phyloP scores from a whole-genome alignment of 2,113 vertebrate genomes.

The Tragelaphus buxtoni region DNA sequence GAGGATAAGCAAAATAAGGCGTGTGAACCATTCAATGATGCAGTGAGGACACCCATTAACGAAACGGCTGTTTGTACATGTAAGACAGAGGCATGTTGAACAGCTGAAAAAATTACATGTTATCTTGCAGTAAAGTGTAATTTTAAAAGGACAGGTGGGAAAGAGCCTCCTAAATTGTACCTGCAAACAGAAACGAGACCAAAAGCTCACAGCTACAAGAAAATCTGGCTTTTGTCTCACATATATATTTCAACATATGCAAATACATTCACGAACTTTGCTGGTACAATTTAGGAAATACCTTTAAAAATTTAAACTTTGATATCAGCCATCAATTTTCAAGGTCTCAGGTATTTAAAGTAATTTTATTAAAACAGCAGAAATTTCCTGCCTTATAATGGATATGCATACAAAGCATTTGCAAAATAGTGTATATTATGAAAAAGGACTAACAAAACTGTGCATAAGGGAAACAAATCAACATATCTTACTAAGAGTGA shows the following conservation, averaged over 20 bases:
- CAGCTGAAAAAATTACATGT: conserved; percentile 70
- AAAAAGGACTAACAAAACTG: conserved; percentile 70
- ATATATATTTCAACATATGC: neutral
- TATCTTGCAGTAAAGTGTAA: conserved; percentile 70
- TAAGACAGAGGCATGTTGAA: conserved; percentile 70
- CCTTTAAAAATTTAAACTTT: conserved; percentile 39
- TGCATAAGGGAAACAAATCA: conserved; percentile 65
- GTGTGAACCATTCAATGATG: conserved; percentile 61
- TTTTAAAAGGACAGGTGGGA: conserved; percentile 61
- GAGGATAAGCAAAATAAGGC: conserved; percentile 72
- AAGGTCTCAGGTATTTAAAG: conserved; percentile 63
- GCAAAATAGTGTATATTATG: conserved; percentile 63
- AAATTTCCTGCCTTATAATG: conserved; percentile 75
- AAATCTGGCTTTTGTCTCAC: conserved; percentile 13
- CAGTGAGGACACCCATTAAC: conserved; percentile 77
- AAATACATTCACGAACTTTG: conserved; percentile 44
- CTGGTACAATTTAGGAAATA: conserved; percentile 68
- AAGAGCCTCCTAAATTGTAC: conserved; percentile 64
- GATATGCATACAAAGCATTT: conserved; percentile 74
- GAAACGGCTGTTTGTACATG: conserved; percentile 74
- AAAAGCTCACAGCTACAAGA: conserved; percentile 26
- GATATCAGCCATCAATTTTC: conserved; percentile 34
- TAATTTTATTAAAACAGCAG: conserved; percentile 51
- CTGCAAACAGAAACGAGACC: conserved; percentile 50
- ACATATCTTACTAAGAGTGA: conserved; percentile 69